Base-by-base conservation (phyloP, 2,797 vertebrate genomes). In the Helostoma temminkii region DNA sequence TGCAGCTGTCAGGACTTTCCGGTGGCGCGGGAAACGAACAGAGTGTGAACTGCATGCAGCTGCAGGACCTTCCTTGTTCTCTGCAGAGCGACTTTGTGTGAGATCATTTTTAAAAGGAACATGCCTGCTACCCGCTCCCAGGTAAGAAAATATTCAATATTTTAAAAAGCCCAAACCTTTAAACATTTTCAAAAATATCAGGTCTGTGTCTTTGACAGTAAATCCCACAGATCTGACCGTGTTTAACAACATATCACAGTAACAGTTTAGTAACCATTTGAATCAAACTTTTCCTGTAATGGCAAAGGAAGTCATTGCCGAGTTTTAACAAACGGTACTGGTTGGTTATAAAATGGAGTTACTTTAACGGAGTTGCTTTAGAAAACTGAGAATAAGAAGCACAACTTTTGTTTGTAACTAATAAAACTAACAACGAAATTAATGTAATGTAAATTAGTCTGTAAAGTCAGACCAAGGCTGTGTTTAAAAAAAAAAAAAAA, bases 21-120 rank as follows among this genome's bases (percentile, higher is more conserved):
- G 25, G 48, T 89, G 91, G 93, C 94, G 93, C 93, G 94, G 87
- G 93, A 92, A 91, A 84, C 14, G 72, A 87, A 88, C 85, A 7
- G 30, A 1, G 15, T 24, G 24, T 32, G 22, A n/a, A 43, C 21
- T 10, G 41, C 21, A 1, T 41, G 78, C 65, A 64, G 60, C 74
- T 37, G 56, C 71, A 67, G 54, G 21, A 70, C 19, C 53, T 50
- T 25, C 76, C 66, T 82, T 80, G 68, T 86, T 82, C 66, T 16
- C 72, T 74, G 66, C 74, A 36, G 71, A 82, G 57, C 59, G 24
- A 0, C 8, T 1, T 2, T 1, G 3, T 4, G n/a, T 32, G 2
- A 9, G 1, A 64, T 34, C 1, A 74, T 2, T 10, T 49, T 26
- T 5, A n/a, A 14, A 49, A 42, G 28, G 34, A 87, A 82, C 75